Percentiles rank a stretch among this genome's conserved stretches.
Conservation (phyloP, 2,797 vertebrate genomes). For the Silurus aristotelis region DNA sequence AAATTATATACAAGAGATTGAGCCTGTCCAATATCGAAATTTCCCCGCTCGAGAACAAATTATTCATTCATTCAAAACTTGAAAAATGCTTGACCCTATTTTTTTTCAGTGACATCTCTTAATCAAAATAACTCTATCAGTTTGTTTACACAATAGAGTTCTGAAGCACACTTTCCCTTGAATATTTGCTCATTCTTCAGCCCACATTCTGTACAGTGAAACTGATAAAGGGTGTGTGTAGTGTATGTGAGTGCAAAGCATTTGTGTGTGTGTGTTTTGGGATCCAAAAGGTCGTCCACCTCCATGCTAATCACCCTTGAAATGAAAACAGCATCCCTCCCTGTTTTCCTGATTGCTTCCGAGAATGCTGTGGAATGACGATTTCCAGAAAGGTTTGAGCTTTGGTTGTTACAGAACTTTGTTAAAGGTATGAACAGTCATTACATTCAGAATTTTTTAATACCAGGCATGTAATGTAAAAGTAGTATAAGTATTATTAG, state of each 20-base stretch:
- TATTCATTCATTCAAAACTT: too few relatives aligned
- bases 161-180: background rate
- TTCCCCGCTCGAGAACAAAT: background rate
- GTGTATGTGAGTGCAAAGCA: background rate
- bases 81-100: background rate
- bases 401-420: background rate
- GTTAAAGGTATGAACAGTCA: background rate
- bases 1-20: background rate
- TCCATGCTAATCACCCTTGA: conserved; percentile 37
- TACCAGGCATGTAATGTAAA: too few relatives aligned
- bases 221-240: conserved; percentile 34
- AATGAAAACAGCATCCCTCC: background rate
- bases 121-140: conserved; percentile 10
- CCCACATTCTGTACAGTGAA: conserved; percentile 19
- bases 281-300: conserved; percentile 47
- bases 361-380: background rate
- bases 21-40: background rate
- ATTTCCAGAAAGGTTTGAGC: background rate
- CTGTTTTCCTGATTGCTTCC: conserved; percentile 1
- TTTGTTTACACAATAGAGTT: background rate
- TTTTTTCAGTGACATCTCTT: background rate
- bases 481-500: background rate
- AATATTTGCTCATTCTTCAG: conserved; percentile 19
- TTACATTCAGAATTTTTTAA: background rate
- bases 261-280: conserved; percentile 5